These are phyloP conservation scores for Stenoptilia bipunctidactyla DNA, from an alignment of 2,888 invertebrate species.

Conservation along the genomic window DNA sequence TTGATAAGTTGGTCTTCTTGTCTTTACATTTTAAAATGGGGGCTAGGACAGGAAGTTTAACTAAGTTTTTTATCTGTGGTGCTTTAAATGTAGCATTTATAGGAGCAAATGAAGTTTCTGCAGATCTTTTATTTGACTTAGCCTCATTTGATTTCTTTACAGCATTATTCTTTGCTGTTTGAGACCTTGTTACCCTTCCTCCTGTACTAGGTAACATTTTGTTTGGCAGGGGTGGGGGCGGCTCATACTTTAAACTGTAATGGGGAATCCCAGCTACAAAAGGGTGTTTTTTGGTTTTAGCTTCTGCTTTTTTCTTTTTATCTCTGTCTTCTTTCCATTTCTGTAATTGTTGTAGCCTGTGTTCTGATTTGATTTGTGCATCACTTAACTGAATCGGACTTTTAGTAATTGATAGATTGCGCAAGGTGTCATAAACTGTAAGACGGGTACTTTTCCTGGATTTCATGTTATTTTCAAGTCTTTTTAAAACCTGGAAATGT, in stretches of 20 bases:
- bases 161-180: constrained; percentile 22
- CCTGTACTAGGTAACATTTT: constrained; percentile 28
- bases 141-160: constrained; percentile 8
- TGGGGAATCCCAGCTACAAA: constrained; percentile 41
- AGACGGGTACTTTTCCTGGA: constrained; percentile 36
- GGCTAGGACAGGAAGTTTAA: constrained; percentile 26
- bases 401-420: constrained; percentile 30
- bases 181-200: constrained; percentile 41
- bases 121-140: constrained; percentile 1
- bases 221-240: constrained; percentile 32
- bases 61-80: constrained; percentile 36
- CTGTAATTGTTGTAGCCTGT: constrained; percentile 40
- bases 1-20: constrained; percentile 15
- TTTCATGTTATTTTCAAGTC: constrained; percentile 33
- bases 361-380: constrained; percentile 28
- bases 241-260: constrained; percentile 30
- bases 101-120: constrained; percentile 60
- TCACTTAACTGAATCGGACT: constrained; percentile 26
- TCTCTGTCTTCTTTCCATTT: constrained; percentile 58
- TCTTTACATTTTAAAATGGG: constrained; percentile 20
- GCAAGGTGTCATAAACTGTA: constrained; percentile 36
- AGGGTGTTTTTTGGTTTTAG: constrained; percentile 44
- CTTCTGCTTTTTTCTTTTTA: constrained; percentile 38
- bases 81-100: constrained; percentile 62
- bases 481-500: constrained; percentile 40